phyloP scores from a whole-genome alignment of 2,113 vertebrate species.

The Myodes glareolus region DNA sequence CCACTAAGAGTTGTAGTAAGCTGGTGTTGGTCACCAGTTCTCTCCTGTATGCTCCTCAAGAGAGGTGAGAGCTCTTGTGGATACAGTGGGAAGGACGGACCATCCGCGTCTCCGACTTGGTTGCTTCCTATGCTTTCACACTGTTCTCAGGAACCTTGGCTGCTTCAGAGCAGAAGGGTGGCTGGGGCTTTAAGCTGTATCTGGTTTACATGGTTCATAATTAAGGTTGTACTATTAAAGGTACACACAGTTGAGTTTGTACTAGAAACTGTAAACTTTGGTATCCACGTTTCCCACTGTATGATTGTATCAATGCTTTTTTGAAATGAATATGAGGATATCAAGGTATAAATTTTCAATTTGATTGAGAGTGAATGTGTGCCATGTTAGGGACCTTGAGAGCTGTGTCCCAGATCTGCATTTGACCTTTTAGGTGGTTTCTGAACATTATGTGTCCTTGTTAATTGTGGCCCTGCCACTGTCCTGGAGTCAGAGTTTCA shows the following conservation, averaged over 20 bases:
- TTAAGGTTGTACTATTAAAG: neutral
- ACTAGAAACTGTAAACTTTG: neutral
- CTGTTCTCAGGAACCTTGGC: neutral
- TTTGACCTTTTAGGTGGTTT: slow-evolving; percentile 5
- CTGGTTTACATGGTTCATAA: neutral
- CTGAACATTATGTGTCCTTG: neutral
- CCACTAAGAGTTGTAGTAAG: neutral
- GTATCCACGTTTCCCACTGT: neutral
- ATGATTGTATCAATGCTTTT: neutral
- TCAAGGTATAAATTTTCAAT: neutral
- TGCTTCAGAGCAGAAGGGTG: neutral
- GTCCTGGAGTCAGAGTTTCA: neutral
- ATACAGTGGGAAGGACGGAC: neutral
- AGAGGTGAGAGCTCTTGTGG: neutral
- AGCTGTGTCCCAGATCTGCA: neutral
- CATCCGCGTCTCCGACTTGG: neutral
- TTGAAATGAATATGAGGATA: slow-evolving; percentile 15
- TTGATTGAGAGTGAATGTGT: neutral
- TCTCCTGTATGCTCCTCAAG: neutral
- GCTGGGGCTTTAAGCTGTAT: neutral
- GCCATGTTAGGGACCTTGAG: neutral
- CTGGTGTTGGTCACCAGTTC: neutral
- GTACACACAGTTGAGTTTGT: neutral
- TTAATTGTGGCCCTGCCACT: neutral
- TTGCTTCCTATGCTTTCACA: neutral